phyloP scores from a whole-genome alignment of 1,140 invertebrate species.

The Bombyx mandarina region DNA sequence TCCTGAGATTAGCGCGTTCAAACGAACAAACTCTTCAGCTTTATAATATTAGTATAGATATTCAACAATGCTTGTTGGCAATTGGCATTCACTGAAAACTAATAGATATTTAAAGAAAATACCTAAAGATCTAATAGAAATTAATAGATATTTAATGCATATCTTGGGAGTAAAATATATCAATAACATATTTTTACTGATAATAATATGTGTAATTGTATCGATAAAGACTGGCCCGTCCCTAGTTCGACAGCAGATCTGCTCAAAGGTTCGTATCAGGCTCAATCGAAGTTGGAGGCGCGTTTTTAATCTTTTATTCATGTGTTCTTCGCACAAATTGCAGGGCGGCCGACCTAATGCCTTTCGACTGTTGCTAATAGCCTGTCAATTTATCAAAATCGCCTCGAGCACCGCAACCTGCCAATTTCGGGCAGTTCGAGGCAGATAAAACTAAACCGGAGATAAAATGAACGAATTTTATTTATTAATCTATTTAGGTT shows the following conservation, averaged over 20 bases:
- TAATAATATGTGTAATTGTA: not conserved
- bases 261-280: slow-evolving; percentile 36
- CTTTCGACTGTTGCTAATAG: slow-evolving; percentile 69
- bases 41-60: too few relatives aligned
- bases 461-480: too few relatives aligned
- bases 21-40: too few relatives aligned
- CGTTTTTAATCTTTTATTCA: slow-evolving; percentile 67
- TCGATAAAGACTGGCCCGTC: slow-evolving; percentile 31
- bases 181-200: not conserved
- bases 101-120: too few relatives aligned
- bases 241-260: slow-evolving; percentile 38
- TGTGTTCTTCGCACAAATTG: slow-evolving; percentile 56
- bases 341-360: slow-evolving; percentile 63
- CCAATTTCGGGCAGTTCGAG: slow-evolving; percentile 24
- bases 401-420: slow-evolving; percentile 31
- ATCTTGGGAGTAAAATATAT: not conserved
- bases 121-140: too few relatives aligned
- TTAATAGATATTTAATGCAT: too few relatives aligned
- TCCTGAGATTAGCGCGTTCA: too few relatives aligned
- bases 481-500: too few relatives aligned
- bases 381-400: slow-evolving; percentile 67
- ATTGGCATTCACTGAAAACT: too few relatives aligned
- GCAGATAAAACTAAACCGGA: slow-evolving; percentile 10
- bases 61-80: too few relatives aligned
- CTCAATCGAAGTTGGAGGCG: slow-evolving; percentile 44